Base-by-base conservation (phyloP, 1,140 invertebrate genomes). In the Leptonema lineaticorne region DNA sequence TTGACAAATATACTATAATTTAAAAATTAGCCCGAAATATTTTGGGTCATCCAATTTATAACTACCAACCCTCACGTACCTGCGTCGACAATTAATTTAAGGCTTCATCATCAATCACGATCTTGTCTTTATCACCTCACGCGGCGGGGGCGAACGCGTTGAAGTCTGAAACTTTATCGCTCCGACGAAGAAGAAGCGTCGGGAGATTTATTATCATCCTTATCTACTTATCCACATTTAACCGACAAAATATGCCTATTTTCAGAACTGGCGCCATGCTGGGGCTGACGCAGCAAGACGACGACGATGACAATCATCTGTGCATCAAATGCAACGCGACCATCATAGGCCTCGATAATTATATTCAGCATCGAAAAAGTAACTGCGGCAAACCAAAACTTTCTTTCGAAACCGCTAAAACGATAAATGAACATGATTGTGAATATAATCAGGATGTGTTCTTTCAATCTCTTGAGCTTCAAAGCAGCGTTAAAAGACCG, bases 291-390 rank as follows among this genome's bases (percentile, higher is more conserved):
- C 70, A 69, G 20, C 75, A 46, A 3, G 71, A 81, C 26, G 88
- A 87, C 20, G 86, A 87, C 14, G 90, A 92, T 29, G 92, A 94
- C 75, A 89, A 84, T 1, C 93, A 95, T 74, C 86, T 92, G 63
- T 96, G 93, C 77, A 87, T 95, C 63, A 92, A 91, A 73, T 96
- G 93, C 79, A 89, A 92, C 68, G 74, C 85, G 1, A 94, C 92
- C 0, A 89, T 95, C 37, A 78, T 87, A 14, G 92, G 93, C 0
- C 81, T 96, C 0, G 86, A 90, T 14, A 91, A 91, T 75, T 96
- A 96, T 76, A 86, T 96, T 0, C 84, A 84, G 9, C 93, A 95
- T 75, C 85, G 92, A 26, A 92, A 92, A 76, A 79, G 85, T 71
- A 78, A 85, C 74, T 90, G 88, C 74, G 75, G 78, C 6, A 83